A percentile compares a stretch with the other conserved stretches of the same genome.
Evolutionary conservation across 2,113 vertebrate genomes (phyloP).

Genomic region (Sisor rabdophorus): DNA sequence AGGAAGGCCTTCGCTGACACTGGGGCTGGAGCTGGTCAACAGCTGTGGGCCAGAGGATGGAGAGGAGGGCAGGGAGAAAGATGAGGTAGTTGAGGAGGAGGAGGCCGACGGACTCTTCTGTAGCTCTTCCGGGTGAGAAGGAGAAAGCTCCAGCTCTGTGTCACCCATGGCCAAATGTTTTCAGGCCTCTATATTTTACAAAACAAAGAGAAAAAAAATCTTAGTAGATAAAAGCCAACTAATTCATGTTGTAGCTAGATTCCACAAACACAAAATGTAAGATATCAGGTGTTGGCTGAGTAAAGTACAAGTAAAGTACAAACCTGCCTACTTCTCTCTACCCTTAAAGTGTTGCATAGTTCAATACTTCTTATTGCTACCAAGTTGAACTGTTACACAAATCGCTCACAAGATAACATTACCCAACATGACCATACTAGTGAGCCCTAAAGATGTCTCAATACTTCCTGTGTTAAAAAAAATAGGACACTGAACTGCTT

Average conservation of each 20-base stretch:
- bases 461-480: neutral
- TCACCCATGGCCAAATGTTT: slow-evolving; percentile 70
- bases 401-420: neutral
- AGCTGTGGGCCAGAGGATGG: slow-evolving; percentile 56
- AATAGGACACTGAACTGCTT: neutral
- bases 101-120: slow-evolving; percentile 54
- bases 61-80: slow-evolving; percentile 60
- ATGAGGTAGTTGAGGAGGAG: slow-evolving; percentile 56
- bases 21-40: slow-evolving; percentile 52
- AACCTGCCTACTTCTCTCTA: neutral
- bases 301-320: neutral
- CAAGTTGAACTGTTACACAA: neutral
- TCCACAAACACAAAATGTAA: neutral
- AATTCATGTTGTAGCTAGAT: neutral
- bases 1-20: slow-evolving; percentile 54
- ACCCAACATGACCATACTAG: neutral
- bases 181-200: slow-evolving; percentile 49
- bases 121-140: slow-evolving; percentile 43
- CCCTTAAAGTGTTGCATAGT: neutral
- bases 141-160: slow-evolving; percentile 62
- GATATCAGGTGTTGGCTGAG: neutral
- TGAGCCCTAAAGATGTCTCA: neutral
- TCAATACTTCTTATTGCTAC: too few relatives aligned
- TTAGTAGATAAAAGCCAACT: neutral
- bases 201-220: slow-evolving; percentile 10